Conservation (phyloP, 2,888 invertebrate species). For the Therioaphis trifolii region DNA sequence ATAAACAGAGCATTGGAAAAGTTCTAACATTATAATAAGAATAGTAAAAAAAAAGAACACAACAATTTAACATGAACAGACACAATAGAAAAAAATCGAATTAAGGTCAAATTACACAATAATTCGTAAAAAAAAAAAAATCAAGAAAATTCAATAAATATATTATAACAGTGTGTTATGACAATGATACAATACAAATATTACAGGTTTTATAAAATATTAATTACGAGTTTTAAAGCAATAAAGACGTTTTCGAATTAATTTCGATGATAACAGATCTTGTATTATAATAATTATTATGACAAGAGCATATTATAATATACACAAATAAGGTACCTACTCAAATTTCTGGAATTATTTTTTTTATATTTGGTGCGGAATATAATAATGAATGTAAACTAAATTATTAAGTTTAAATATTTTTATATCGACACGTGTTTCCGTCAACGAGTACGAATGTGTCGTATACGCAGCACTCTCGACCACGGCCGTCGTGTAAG, state of each 20-base stretch:
- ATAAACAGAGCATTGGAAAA: neutral
- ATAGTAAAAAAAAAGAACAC: neutral
- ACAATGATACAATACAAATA: neutral
- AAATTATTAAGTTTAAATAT: neutral
- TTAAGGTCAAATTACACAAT: conserved; percentile 8
- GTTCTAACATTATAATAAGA: too few species aligned
- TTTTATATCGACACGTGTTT: too few species aligned
- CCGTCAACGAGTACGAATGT: too few species aligned
- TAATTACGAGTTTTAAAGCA: neutral
- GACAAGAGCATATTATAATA: too few species aligned
- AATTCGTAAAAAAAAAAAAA: neutral
- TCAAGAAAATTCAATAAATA: neutral
- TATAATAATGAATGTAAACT: neutral
- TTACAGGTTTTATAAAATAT: neutral
- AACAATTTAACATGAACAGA: neutral
- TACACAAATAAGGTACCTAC: neutral
- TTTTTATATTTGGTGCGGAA: neutral
- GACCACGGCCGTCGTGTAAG: too few species aligned
- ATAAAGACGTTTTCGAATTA: neutral
- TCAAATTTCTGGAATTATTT: neutral
- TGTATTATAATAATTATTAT: neutral
- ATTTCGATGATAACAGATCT: neutral
- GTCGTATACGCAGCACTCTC: too few species aligned
- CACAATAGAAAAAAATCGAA: conserved; percentile 1
- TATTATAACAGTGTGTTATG: neutral